Evolutionary conservation across 2,888 invertebrate species (phyloP), one percentile per base, ranked within the genome.

Genomic region (Plagodis dolabraria): DNA sequence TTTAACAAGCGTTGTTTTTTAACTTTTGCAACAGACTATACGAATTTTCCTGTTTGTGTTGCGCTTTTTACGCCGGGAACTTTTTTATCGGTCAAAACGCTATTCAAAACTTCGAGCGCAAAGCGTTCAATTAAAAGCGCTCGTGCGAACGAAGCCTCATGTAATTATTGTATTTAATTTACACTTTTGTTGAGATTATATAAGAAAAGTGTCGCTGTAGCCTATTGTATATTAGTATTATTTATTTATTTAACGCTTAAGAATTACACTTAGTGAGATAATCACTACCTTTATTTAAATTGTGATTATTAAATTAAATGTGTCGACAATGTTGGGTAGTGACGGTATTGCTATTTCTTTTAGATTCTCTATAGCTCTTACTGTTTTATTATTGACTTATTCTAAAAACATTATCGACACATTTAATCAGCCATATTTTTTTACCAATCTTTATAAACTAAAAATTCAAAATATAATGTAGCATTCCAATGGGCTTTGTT

Each of bases 231-330:
- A 86, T 87, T 91, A 89, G 90, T 91, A 91, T 92, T 92, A 92
- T 90, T 91, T 91, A 91, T 92, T 92, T 86, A 86, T 83, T 83
- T 90, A 92, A 89, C 69, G 83, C 83, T 79, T 91, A 89, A 89
- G 89, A 73, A 82, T 82, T 79, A 65, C 40, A 59, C 53, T 79
- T 82, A 84, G 85, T 87, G 88, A 86, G 78, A 84, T 72, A 76
- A 68, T 84, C 83, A 82, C 85, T 85, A 83, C 83, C 79, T 84
- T 84, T 75, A 74, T 77, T 74, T 68, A 70, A 56, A 40, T 49
- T 48, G 48, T 75, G 68, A 75, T 74, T 70, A 65, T 43, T 64
- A 59, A 55, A 61, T 65, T 67, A 57, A 61, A 61, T 61, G 33
- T 53, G 43, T 57, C 60, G 65, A 64, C 64, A 64, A 64, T 64